Conservation (phyloP, 1,140 invertebrate genomes). For the Drosophila ficusphila region DNA sequence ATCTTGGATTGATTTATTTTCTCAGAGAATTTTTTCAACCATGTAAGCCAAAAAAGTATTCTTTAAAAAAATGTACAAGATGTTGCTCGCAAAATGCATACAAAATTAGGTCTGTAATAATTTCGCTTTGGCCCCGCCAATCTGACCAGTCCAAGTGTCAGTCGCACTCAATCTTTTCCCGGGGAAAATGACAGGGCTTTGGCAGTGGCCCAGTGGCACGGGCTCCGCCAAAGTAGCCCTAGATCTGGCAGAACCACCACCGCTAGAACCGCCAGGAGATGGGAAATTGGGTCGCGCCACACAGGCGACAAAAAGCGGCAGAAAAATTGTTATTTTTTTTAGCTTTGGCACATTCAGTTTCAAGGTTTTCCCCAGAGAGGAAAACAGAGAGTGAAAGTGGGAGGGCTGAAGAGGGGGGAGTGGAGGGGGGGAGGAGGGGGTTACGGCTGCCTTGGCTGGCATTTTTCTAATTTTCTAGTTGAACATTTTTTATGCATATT, state of each 20-base stretch:
- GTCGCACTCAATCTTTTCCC: constrained; percentile 10
- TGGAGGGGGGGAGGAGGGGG: not conserved
- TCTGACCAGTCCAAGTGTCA: constrained; percentile 3
- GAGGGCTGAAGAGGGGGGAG: too few relatives aligned
- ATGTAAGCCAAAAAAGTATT: too few relatives aligned
- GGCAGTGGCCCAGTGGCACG: constrained; percentile 41
- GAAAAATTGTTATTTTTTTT: constrained; percentile 45
- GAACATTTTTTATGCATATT: constrained; percentile 56
- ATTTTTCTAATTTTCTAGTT: constrained; percentile 63
- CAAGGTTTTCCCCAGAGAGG: constrained; percentile 53
- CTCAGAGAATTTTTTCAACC: too few relatives aligned
- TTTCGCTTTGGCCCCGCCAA: not conserved
- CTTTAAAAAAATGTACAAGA: too few relatives aligned
- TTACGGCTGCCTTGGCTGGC: constrained; percentile 33
- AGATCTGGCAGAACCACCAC: constrained; percentile 12
- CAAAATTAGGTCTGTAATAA: not conserved
- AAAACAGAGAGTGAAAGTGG: not conserved
- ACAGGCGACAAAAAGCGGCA: constrained; percentile 46
- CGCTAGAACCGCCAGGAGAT: constrained; percentile 4
- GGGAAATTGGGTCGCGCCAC: constrained; percentile 40
- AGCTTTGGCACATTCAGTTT: constrained; percentile 42
- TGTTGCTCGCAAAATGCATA: too few relatives aligned
- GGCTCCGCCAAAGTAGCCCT: constrained; percentile 6
- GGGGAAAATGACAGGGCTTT: constrained; percentile 31
- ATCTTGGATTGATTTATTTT: too few relatives aligned